These are phyloP conservation scores for Ophioderma brevispina DNA, from an alignment of 35 echinoderm and acorn worm genomes.

Conservation along the genomic window DNA sequence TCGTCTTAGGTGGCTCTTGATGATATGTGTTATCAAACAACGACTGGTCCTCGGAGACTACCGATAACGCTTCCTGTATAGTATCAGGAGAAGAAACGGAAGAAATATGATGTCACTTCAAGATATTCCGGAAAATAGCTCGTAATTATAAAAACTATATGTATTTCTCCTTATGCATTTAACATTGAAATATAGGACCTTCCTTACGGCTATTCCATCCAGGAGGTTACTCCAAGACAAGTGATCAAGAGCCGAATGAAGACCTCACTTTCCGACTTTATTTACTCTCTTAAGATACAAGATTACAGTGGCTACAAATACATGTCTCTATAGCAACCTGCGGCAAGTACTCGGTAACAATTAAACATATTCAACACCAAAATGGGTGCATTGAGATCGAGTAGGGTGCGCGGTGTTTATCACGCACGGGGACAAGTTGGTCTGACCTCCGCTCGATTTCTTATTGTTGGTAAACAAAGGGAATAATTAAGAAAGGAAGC, in stretches of 20 bases:
- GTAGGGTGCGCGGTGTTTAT: neutral
- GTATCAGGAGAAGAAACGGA: neutral
- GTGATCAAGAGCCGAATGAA: neutral
- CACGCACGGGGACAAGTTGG: neutral
- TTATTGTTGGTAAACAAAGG: neutral
- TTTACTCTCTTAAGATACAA: neutral
- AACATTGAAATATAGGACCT: neutral
- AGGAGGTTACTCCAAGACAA: neutral
- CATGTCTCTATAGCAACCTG: neutral
- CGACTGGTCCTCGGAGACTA: slow-evolving; percentile 80
- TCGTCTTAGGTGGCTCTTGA: slow-evolving; percentile 59
- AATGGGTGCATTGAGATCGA: neutral
- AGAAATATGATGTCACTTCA: slow-evolving; percentile 9
- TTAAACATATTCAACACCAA: neutral
- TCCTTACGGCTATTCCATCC: neutral
- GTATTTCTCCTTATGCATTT: no score
- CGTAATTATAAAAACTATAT: neutral
- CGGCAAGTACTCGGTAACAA: neutral
- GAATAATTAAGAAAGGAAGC: slow-evolving; percentile 3
- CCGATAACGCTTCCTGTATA: slow-evolving; percentile 62
- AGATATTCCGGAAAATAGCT: neutral
- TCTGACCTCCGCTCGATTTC: neutral
- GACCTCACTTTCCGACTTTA: neutral
- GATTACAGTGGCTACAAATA: neutral
- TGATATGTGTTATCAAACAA: slow-evolving; percentile 56